A percentile compares a stretch with the other conserved stretches of the same genome.
Conservation (phyloP, 2,113 vertebrate genomes). For the Pao palembangensis region DNA sequence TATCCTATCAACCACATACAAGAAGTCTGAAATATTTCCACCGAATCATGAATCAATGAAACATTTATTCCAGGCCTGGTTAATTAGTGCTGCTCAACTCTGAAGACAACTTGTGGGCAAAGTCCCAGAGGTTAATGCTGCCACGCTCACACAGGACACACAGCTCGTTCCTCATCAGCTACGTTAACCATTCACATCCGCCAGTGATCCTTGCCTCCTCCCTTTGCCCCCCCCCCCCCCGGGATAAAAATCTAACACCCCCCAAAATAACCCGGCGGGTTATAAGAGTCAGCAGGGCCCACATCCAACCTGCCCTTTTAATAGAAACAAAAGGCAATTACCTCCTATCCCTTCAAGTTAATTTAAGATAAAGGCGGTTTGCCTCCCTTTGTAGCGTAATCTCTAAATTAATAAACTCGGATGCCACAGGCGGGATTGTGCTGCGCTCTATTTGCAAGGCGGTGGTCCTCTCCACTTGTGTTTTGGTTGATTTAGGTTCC, state of each 20-base stretch:
- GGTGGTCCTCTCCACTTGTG: conserved; percentile 12
- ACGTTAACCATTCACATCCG: conserved; percentile 69
- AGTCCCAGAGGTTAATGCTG: conserved; percentile 42
- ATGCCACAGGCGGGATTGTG: conserved; percentile 43
- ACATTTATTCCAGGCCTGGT: too few relatives aligned
- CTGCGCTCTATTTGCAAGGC: conserved; percentile 50
- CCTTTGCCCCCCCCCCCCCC: conserved; percentile 24
- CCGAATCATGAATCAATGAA: too few relatives aligned
- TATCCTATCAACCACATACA: too few relatives aligned
- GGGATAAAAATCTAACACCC: conserved; percentile 64
- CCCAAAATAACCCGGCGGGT: conserved; percentile 63
- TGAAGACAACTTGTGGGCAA: conserved; percentile 31
- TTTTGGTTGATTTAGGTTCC: conserved; percentile 14
- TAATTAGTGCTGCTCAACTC: conserved; percentile 3
- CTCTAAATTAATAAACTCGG: conserved; percentile 57
- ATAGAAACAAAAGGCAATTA: conserved; percentile 73
- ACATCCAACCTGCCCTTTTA: conserved; percentile 52
- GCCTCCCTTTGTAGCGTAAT: conserved; percentile 62
- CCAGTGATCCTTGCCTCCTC: conserved; percentile 28
- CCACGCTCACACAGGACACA: conserved; percentile 18
- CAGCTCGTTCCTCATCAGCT: conserved; percentile 47
- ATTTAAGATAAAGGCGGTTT: conserved; percentile 61
- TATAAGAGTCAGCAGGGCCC: conserved; percentile 59
- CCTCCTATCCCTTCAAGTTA: conserved; percentile 49
- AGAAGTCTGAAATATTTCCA: too few relatives aligned